phyloP scores from a whole-genome alignment of 2,888 invertebrate genomes.

The Hyposoter dolosus region DNA sequence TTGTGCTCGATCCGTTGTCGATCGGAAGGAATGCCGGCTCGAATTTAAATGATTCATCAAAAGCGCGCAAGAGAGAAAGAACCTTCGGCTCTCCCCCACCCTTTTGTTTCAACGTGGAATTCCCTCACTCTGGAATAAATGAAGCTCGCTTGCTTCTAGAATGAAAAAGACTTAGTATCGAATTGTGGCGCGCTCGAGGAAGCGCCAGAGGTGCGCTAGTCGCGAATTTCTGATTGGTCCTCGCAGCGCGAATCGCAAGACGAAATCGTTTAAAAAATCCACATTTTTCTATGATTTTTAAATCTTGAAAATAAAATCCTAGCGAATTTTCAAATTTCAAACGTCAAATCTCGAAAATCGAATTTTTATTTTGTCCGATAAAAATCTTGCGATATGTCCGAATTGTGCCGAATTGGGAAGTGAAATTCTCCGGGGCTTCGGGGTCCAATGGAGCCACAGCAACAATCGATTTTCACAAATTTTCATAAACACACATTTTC shows the following conservation, averaged over 20 bases:
- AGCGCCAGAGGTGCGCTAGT: neutral
- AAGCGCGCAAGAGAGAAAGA: neutral
- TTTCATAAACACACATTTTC: too few species aligned
- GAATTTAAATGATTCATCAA: conserved; percentile 3
- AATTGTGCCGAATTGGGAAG: too few species aligned
- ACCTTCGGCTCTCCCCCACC: neutral
- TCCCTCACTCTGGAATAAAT: neutral
- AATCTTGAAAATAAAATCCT: neutral
- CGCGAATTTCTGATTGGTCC: neutral
- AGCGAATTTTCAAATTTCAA: neutral
- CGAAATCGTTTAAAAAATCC: neutral
- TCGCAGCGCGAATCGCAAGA: neutral
- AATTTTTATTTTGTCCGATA: neutral
- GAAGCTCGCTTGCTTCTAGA: neutral
- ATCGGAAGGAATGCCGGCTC: neutral
- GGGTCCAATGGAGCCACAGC: too few species aligned
- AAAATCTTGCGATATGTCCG: too few species aligned
- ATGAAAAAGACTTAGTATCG: neutral
- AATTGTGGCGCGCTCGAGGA: neutral
- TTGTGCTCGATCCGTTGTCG: conserved; percentile 3
- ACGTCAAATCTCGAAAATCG: neutral
- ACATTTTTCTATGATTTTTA: neutral
- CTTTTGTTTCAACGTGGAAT: neutral
- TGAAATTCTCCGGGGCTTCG: too few species aligned
- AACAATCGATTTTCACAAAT: too few species aligned